These are phyloP conservation scores for Naso thynnoides DNA, from an alignment of 2,797 vertebrate species.

Conservation along the genomic window DNA sequence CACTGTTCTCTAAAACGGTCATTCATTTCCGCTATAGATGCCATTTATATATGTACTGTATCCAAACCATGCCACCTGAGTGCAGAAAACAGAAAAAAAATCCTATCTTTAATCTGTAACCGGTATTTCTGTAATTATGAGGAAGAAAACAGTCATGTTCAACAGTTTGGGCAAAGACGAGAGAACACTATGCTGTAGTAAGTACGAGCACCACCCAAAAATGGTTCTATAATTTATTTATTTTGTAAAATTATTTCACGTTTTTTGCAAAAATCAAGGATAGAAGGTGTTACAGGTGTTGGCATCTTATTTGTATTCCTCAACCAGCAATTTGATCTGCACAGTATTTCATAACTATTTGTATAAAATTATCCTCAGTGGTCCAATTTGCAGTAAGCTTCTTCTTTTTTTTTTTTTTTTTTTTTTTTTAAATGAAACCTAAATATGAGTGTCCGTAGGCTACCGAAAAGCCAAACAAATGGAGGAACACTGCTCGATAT, in stretches of 20 bases:
- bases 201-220: too few species aligned
- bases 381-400: background rate
- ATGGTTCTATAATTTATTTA: background rate
- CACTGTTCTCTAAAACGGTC: background rate
- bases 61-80: background rate
- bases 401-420: too few species aligned
- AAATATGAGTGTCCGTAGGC: conserved; percentile 44
- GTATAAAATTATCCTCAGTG: background rate
- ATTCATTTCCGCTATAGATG: background rate
- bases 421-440: conserved; percentile 39
- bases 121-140: background rate
- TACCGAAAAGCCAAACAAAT: background rate
- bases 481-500: background rate
- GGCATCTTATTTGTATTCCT: background rate
- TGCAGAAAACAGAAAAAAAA: background rate
- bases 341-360: background rate
- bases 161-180: background rate
- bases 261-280: background rate
- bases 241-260: background rate
- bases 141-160: background rate
- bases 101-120: too few species aligned
- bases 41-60: background rate
- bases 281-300: background rate
- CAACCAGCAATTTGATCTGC: background rate
- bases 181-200: background rate